Evolutionary conservation across 2,888 invertebrate genomes (phyloP).

Genomic region (Neocrepidodera transversa): DNA sequence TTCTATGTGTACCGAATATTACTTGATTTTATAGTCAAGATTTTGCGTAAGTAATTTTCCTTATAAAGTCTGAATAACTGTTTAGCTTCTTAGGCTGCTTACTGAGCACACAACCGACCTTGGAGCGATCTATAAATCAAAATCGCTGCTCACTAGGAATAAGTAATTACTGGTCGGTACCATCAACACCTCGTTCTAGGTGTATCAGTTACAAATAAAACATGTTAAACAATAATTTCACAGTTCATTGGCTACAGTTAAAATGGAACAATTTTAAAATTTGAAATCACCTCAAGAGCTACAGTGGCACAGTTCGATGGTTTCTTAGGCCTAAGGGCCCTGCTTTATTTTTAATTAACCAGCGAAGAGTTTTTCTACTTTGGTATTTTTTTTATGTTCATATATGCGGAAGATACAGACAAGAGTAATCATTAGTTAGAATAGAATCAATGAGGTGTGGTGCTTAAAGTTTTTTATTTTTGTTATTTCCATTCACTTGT

Average conservation of each 20-base stretch:
- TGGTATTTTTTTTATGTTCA: constrained; percentile 13
- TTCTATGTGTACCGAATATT: too few relatives aligned
- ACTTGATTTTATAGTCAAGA: too few relatives aligned
- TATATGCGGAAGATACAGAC: constrained; percentile 17
- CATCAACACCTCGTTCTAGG: constrained; percentile 31
- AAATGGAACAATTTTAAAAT: constrained; percentile 49
- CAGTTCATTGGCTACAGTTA: constrained; percentile 52
- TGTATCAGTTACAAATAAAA: constrained; percentile 35
- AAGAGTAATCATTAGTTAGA: constrained; percentile 11
- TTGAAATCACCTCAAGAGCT: too few relatives aligned
- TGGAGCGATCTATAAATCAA: constrained; percentile 17
- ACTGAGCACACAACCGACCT: constrained; percentile 19
- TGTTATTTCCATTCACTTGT: too few relatives aligned
- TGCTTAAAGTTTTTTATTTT: background rate
- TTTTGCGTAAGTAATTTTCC: background rate
- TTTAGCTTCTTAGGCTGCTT: too few relatives aligned
- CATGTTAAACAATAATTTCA: constrained; percentile 52
- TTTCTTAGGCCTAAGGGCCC: constrained; percentile 20
- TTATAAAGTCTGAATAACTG: too few relatives aligned
- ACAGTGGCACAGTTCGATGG: constrained; percentile 32
- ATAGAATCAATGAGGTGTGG: constrained; percentile 17
- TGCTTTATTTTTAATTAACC: constrained; percentile 23
- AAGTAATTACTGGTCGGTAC: constrained; percentile 26
- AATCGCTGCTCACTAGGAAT: constrained; percentile 17
- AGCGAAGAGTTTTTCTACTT: constrained; percentile 13